phyloP scores from a whole-genome alignment of 2,888 invertebrate species.

The Coecobrya sp. region DNA sequence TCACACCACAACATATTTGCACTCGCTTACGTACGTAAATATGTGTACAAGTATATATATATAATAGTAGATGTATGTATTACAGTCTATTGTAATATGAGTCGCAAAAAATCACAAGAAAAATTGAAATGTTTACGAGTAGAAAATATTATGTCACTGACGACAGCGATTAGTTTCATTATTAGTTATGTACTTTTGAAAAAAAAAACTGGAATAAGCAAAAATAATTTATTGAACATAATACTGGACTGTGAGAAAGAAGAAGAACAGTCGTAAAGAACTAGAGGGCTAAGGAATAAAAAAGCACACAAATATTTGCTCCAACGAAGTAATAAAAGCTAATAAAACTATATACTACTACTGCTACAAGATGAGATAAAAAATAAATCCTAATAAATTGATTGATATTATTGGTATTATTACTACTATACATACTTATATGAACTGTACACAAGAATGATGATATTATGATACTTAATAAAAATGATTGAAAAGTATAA shows the following conservation, averaged over 20 bases:
- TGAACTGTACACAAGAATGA: constrained; percentile 12
- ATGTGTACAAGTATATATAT: neutral
- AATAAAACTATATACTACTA: constrained; percentile 20
- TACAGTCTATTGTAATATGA: no score
- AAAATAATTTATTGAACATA: neutral
- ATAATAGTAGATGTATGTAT: no score
- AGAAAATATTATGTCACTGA: no score
- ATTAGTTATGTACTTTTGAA: neutral
- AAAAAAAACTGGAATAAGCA: neutral
- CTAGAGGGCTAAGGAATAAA: neutral
- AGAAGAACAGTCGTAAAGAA: neutral
- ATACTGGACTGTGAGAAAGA: neutral
- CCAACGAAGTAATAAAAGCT: constrained; percentile 73
- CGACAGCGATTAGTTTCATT: neutral
- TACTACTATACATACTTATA: neutral
- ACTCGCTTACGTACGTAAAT: neutral
- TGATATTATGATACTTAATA: neutral
- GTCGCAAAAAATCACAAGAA: neutral
- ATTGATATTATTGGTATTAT: constrained; percentile 25
- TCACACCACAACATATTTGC: neutral
- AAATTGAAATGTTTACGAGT: no score
- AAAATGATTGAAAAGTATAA: constrained; percentile 16
- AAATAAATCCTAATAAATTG: neutral
- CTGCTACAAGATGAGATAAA: neutral
- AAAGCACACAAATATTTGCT: constrained; percentile 72